Base-by-base conservation (phyloP, 2,888 invertebrate species). In the Athalia circularis region DNA sequence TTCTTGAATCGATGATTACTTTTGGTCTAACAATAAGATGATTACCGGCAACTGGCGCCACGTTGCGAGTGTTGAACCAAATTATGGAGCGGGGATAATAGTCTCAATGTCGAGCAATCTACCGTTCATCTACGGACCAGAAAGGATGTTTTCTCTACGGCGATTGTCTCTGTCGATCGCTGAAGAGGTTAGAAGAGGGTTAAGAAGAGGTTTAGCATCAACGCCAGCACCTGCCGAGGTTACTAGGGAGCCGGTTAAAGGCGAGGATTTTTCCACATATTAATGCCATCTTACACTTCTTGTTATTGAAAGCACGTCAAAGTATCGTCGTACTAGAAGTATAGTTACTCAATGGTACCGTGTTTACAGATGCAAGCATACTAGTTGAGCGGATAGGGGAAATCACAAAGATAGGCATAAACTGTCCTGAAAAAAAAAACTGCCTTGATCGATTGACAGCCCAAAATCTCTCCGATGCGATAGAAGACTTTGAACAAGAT, bases 401-500 rank as follows among this genome's bases (percentile, higher is more conserved):
- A 43, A 91, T 97, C 11, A 95, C 94, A 48, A 92, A 95, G 70
- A 94, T 99, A 77, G 97, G 95, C n/a, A 95, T 99, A 79, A 98
- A 98, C 89, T 92, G 97, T 9, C 96, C 96, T 8, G 92, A 93
- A 52, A 95, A 95, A 83, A 93, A 97, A 64, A 99, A 99, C 90
- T 95, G 96, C 84, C 92, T 99, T 0, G 94, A 97, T 87, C 92
- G 92, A 50, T 91, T 90, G 3, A 95, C 96, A 3, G 94, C 96
- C 0, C 87, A 91, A 48, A 92, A 94, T 84, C 92, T 99, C 15
- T 92, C 93, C 4, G 92, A 93, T 50, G 97, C 96, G 0, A 93
- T 99, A 74, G 91, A 94, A 80, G 91, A 92, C 13, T 98, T 98
- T 90, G 97, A 99, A 82, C 92, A 94, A 50, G 96, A 98, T 87